phyloP scores from a whole-genome alignment of 2,888 invertebrate genomes.

The Drosophila kambysellisi region DNA sequence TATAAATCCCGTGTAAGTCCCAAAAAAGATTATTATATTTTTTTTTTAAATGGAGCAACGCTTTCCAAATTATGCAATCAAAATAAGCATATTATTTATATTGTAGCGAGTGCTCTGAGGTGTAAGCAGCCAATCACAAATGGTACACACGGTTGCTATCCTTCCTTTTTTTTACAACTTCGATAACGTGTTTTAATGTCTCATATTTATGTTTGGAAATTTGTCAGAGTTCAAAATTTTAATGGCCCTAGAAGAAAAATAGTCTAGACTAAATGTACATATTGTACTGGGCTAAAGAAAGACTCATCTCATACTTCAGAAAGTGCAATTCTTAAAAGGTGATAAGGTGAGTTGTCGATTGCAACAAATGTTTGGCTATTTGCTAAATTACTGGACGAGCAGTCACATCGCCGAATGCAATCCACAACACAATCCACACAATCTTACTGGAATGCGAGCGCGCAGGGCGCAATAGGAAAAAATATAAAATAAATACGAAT shows the following conservation, averaged over 20 bases:
- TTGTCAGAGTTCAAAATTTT: not conserved
- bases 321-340: too few relatives aligned
- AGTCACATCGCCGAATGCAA: not conserved
- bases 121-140: not conserved
- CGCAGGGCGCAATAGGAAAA: not conserved
- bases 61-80: not conserved
- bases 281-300: not conserved
- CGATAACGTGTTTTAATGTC: not conserved
- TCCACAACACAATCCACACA: not conserved
- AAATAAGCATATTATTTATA: not conserved
- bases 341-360: too few relatives aligned
- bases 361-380: not conserved
- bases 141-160: not conserved
- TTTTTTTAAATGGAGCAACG: not conserved
- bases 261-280: not conserved
- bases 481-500: not conserved
- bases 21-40: not conserved
- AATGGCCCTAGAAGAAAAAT: not conserved
- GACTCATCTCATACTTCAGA: too few relatives aligned
- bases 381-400: not conserved
- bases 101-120: not conserved
- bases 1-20: not conserved
- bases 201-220: not conserved
- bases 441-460: not conserved
- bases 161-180: not conserved